Conservation (phyloP, 2,888 invertebrate genomes). For the Epirrita christyi region DNA sequence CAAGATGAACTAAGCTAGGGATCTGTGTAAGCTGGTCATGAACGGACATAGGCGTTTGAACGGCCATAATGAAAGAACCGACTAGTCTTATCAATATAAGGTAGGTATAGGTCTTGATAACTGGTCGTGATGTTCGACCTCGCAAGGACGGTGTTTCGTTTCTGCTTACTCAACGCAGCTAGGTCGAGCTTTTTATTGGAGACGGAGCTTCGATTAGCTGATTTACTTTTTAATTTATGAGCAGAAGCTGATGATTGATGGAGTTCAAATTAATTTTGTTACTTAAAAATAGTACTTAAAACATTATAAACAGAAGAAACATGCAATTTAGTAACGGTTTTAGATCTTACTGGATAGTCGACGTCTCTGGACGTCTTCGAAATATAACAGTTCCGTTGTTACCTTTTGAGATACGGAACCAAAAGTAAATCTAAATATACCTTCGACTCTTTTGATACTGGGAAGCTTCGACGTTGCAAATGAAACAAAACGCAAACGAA, state of each 20-base stretch:
- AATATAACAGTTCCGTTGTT: no score
- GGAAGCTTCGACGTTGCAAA: no score
- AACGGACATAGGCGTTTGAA: conserved; percentile 23
- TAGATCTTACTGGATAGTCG: no score
- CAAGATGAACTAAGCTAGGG: conserved; percentile 18
- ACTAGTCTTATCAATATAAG: conserved; percentile 34
- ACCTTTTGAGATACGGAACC: no score
- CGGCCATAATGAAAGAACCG: conserved; percentile 25
- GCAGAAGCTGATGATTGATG: background rate
- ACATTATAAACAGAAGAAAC: no score
- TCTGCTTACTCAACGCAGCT: conserved; percentile 74
- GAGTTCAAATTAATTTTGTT: background rate
- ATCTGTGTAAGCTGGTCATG: conserved; percentile 27
- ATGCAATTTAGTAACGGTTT: no score
- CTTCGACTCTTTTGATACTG: no score
- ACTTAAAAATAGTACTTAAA: no score
- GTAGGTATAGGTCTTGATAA: conserved; percentile 27
- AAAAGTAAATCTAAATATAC: no score
- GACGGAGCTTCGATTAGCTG: conserved; percentile 58
- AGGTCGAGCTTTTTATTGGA: conserved; percentile 68
- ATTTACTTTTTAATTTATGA: conserved; percentile 33
- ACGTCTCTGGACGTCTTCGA: no score
- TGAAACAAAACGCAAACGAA: no score
- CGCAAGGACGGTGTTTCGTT: conserved; percentile 77
- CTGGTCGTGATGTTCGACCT: conserved; percentile 59